Evolutionary conservation across 2,797 vertebrate genomes (phyloP).

Genomic region (Acropternis orthonyx): DNA sequence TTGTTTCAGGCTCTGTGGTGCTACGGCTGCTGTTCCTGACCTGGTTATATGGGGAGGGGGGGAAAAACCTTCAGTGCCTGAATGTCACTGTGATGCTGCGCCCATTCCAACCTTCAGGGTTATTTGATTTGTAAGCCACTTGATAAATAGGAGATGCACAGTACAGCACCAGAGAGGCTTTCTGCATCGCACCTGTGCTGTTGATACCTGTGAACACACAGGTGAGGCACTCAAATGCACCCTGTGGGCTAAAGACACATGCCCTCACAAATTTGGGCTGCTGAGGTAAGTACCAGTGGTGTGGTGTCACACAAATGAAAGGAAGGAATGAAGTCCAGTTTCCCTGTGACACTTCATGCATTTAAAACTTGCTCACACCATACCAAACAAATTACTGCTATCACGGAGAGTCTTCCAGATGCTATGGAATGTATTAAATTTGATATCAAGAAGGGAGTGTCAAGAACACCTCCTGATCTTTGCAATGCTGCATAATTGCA

Average conservation of each 20-base stretch:
- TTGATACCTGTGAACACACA: not conserved
- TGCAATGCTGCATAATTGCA: not conserved
- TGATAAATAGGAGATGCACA: not conserved
- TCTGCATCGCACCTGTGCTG: not conserved
- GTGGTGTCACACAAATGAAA: not conserved
- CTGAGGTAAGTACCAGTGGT: not conserved
- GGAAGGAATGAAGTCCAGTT: not conserved
- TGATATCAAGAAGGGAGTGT: not conserved
- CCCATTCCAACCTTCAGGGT: not conserved
- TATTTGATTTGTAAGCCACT: not conserved
- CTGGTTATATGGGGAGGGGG: rapidly evolving
- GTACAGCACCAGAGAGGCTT: not conserved
- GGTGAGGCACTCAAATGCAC: not conserved
- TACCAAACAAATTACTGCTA: not conserved
- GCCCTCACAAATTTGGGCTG: not conserved
- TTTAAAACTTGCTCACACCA: not conserved
- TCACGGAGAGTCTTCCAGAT: not conserved
- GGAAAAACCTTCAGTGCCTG: not conserved
- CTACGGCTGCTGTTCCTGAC: rapidly evolving
- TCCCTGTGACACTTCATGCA: not conserved
- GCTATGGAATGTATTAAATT: not conserved
- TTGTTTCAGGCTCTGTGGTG: not conserved
- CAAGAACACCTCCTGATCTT: not conserved
- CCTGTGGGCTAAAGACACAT: not conserved
- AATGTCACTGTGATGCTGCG: rapidly evolving